Percentiles rank a stretch among this genome's conserved stretches.
Evolutionary conservation across 2,113 vertebrate species (phyloP).

Genomic region (Pao palembangensis): DNA sequence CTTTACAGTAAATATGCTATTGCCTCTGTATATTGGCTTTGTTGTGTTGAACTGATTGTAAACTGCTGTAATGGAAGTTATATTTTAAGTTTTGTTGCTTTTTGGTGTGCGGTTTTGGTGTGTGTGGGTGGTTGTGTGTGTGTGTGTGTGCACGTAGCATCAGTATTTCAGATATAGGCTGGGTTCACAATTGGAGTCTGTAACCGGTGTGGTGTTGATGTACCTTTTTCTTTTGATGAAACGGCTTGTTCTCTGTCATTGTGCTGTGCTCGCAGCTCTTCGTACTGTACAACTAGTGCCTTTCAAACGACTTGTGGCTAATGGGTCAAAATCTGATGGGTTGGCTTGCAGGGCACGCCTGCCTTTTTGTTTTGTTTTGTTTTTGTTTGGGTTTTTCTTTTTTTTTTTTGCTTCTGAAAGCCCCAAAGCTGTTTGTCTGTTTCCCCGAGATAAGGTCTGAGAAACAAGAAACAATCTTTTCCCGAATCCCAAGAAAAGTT

Average conservation of each 20-base stretch:
- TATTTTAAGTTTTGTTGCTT: constrained; percentile 57
- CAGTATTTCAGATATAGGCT: constrained; percentile 91
- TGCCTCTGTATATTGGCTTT: constrained; percentile 82
- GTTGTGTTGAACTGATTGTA: constrained; percentile 95
- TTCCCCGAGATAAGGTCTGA: constrained; percentile 6
- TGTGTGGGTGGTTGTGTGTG: constrained; percentile 8
- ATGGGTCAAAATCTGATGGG: background rate
- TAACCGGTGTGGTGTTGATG: constrained; percentile 86
- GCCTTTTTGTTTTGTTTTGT: too few relatives aligned
- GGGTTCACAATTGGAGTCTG: constrained; percentile 89
- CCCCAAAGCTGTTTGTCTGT: constrained; percentile 50
- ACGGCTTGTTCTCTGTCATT: constrained; percentile 57
- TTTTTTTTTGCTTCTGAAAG: constrained; percentile 35
- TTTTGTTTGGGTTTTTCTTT: constrained; percentile 26
- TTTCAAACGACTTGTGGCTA: constrained; percentile 51
- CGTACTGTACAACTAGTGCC: constrained; percentile 72
- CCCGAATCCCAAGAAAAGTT: constrained; percentile 54
- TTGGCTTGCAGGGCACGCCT: too few relatives aligned
- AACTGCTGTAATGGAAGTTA: constrained; percentile 97
- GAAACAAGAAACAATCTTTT: too few relatives aligned
- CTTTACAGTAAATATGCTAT: constrained; percentile 74
- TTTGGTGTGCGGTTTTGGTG: constrained; percentile 22
- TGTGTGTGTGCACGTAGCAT: constrained; percentile 72
- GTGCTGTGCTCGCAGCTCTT: constrained; percentile 54
- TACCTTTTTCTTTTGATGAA: constrained; percentile 78